Conservation (phyloP, 2,113 vertebrate species). For the mouse (Mus musculus) region DNA sequence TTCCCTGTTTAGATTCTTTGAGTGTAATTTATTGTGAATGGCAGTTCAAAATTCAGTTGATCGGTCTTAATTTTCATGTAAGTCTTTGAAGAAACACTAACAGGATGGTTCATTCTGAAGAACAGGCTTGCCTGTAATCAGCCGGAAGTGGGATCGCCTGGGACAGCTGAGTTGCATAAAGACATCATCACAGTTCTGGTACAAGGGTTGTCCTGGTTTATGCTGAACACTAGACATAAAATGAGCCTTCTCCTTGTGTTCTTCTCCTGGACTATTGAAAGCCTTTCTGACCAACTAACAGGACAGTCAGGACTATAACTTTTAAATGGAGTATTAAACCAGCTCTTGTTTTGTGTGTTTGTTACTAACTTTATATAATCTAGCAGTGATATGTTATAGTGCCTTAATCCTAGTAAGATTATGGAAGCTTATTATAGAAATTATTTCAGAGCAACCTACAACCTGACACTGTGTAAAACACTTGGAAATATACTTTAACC, state of each 20-base stretch:
- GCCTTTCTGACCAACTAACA: slow-evolving; percentile 54
- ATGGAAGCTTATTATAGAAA: slow-evolving; percentile 53
- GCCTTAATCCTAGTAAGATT: slow-evolving; percentile 68
- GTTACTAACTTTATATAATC: slow-evolving; percentile 31
- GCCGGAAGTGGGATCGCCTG: not conserved
- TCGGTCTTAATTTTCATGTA: slow-evolving; percentile 3
- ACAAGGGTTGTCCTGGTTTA: slow-evolving; percentile 8
- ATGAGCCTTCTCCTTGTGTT: not conserved
- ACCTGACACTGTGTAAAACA: slow-evolving; percentile 48
- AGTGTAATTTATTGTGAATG: slow-evolving; percentile 34
- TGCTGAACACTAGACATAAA: not conserved
- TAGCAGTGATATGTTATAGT: slow-evolving; percentile 50
- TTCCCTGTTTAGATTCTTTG: slow-evolving; percentile 46
- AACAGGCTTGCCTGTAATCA: not conserved
- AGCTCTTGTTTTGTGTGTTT: slow-evolving; percentile 48
- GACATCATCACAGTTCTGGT: not conserved
- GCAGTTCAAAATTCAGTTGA: slow-evolving; percentile 43
- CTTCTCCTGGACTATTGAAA: not conserved
- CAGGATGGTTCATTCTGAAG: slow-evolving; percentile 36
- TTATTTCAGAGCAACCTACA: slow-evolving; percentile 52
- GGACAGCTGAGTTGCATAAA: slow-evolving; percentile 20
- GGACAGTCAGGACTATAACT: slow-evolving; percentile 10
- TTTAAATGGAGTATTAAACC: slow-evolving; percentile 29
- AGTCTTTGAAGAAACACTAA: slow-evolving; percentile 40
- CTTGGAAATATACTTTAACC: slow-evolving; percentile 50